phyloP scores from a whole-genome alignment of 2,888 invertebrate species.

The Scaptomyza reducta region DNA sequence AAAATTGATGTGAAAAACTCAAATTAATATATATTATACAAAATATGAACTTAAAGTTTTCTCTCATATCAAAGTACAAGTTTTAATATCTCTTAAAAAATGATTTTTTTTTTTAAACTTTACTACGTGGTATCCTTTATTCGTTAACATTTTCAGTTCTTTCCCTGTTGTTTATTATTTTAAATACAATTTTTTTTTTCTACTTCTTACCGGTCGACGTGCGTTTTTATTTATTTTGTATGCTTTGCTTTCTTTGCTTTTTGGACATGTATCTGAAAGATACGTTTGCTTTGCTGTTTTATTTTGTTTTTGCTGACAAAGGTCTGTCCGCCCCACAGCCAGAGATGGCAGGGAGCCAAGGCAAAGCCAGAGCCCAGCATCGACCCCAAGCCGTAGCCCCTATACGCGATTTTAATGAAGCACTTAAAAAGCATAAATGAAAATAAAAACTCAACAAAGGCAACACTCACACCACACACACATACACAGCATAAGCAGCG shows the following conservation, averaged over 20 bases:
- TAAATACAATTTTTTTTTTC: slow-evolving; percentile 34
- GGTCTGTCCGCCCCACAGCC: slow-evolving; percentile 63
- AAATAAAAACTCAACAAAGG: slow-evolving; percentile 75
- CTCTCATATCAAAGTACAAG: too few relatives aligned
- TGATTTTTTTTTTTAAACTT: too few relatives aligned
- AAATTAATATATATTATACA: too few relatives aligned
- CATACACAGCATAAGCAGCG: slow-evolving; percentile 14
- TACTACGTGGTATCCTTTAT: slow-evolving; percentile 9
- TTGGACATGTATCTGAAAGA: slow-evolving; percentile 76
- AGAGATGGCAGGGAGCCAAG: slow-evolving; percentile 16
- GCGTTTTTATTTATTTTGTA: slow-evolving; percentile 34
- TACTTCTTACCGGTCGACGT: slow-evolving; percentile 45
- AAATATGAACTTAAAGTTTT: too few relatives aligned
- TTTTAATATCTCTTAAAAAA: too few relatives aligned
- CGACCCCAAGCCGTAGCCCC: slow-evolving; percentile 48
- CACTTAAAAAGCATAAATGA: slow-evolving; percentile 81
- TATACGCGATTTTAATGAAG: slow-evolving; percentile 78
- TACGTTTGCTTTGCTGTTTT: slow-evolving; percentile 56
- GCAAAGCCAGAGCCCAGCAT: slow-evolving; percentile 27
- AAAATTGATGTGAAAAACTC: too few relatives aligned
- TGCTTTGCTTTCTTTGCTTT: slow-evolving; percentile 73
- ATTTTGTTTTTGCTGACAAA: slow-evolving; percentile 67
- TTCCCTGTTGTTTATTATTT: slow-evolving; percentile 56
- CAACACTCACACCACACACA: slow-evolving; percentile 23
- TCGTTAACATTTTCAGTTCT: slow-evolving; percentile 1